Percentiles rank a stretch among this genome's conserved stretches.
Conservation (phyloP, 2,113 vertebrate genomes). For the Sinocyclocheilus grahami region DNA sequence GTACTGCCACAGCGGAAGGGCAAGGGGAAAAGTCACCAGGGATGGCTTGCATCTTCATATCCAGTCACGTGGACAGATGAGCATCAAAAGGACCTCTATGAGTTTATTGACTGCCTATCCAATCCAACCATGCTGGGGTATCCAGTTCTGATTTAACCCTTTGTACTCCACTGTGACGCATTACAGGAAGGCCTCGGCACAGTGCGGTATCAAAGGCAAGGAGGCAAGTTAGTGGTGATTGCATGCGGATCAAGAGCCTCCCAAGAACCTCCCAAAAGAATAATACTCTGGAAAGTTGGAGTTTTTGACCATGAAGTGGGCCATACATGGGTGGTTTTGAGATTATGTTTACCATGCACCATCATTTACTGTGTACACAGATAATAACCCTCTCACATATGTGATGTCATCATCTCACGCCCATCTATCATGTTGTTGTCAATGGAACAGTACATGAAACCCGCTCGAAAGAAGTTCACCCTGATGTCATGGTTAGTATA, state of each 20-base stretch:
- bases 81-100: background rate
- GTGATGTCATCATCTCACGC: background rate
- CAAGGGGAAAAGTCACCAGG: background rate
- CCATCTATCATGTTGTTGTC: background rate
- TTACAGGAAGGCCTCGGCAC: conserved; percentile 3
- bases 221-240: conserved; percentile 26
- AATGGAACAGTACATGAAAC: background rate
- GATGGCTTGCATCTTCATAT: background rate
- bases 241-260: background rate
- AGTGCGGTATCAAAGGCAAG: background rate
- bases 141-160: background rate
- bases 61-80: background rate
- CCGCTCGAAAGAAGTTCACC: background rate
- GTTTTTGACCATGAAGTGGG: conserved; percentile 20
- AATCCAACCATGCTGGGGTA: background rate
- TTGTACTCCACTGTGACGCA: background rate
- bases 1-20: background rate
- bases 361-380: conserved; percentile 31
- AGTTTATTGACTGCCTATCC: background rate
- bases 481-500: background rate
- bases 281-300: conserved; percentile 31
- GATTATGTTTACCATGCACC: background rate
- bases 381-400: conserved; percentile 38
- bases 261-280: background rate
- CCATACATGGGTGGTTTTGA: background rate